Evolutionary conservation across 2,888 invertebrate genomes (phyloP).

Genomic region (Eremobia ochroleuca): DNA sequence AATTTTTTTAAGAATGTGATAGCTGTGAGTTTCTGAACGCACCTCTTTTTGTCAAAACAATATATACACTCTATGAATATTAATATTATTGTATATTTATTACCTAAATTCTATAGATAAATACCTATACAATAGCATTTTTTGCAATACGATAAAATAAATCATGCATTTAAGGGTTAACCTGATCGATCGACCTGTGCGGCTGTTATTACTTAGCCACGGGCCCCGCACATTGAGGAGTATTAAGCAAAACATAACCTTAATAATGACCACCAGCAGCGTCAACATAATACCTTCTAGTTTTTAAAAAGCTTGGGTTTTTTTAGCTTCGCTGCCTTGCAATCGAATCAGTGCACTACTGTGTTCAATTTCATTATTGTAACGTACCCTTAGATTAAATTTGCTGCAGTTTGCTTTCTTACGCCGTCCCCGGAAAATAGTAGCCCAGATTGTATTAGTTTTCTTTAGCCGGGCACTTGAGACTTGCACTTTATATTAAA

Average conservation of each 20-base stretch:
- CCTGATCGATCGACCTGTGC: too few species aligned
- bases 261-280: not conserved
- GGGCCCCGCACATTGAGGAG: too few species aligned
- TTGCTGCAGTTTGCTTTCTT: slow-evolving; percentile 21
- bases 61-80: too few species aligned
- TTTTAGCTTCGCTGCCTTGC: not conserved
- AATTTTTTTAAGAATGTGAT: too few species aligned
- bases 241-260: not conserved
- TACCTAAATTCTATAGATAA: too few species aligned
- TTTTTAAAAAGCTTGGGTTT: not conserved
- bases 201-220: too few species aligned
- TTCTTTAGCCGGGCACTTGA: slow-evolving; percentile 1
- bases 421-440: not conserved
- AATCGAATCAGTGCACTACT: not conserved
- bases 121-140: too few species aligned
- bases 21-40: too few species aligned
- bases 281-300: not conserved
- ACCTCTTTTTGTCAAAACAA: too few species aligned
- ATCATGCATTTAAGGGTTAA: too few species aligned
- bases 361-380: slow-evolving; percentile 4
- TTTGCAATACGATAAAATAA: too few species aligned
- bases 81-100: too few species aligned
- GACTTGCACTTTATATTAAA: slow-evolving; percentile 5
- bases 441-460: slow-evolving; percentile 12
- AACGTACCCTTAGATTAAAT: slow-evolving; percentile 14